Evolutionary conservation across 2,797 vertebrate genomes (phyloP).

Genomic region (Amphiprion clarkii): DNA sequence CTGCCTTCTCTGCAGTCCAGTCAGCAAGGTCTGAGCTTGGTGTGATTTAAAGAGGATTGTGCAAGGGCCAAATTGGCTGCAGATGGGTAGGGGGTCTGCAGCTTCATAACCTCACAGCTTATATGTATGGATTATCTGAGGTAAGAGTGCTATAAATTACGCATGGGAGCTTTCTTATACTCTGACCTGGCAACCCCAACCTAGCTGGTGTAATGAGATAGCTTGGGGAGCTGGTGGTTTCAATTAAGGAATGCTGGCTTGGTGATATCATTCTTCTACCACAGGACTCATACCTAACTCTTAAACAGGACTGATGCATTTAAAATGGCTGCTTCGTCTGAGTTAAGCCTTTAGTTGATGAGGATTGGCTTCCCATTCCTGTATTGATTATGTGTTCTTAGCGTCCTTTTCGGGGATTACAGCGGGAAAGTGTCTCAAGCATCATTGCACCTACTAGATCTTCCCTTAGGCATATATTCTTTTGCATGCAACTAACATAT

Average conservation of each 20-base stretch:
- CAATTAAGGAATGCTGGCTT: slow-evolving; percentile 59
- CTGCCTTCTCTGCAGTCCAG: slow-evolving; percentile 56
- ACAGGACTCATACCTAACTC: slow-evolving; percentile 31
- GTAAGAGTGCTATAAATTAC: slow-evolving; percentile 72
- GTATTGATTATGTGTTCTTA: slow-evolving; percentile 37
- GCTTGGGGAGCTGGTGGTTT: slow-evolving; percentile 63
- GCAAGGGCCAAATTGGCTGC: slow-evolving; percentile 73
- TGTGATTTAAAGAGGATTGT: slow-evolving; percentile 77
- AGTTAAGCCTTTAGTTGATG: slow-evolving; percentile 39
- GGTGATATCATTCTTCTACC: slow-evolving; percentile 51
- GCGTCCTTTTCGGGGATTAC: background rate
- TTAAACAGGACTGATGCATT: slow-evolving; percentile 32
- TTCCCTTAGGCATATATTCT: background rate
- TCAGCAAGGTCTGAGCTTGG: slow-evolving; percentile 58
- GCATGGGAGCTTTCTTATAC: slow-evolving; percentile 65
- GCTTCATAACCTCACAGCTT: slow-evolving; percentile 71
- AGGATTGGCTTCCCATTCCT: slow-evolving; percentile 34
- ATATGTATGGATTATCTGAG: slow-evolving; percentile 76
- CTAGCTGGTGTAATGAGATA: slow-evolving; percentile 64
- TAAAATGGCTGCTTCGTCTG: slow-evolving; percentile 20
- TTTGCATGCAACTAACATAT: background rate
- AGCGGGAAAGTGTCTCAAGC: slow-evolving; percentile 1
- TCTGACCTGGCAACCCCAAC: slow-evolving; percentile 68
- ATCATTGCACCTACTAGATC: background rate
- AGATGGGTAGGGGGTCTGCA: slow-evolving; percentile 71